Base-by-base conservation (phyloP, 1,140 invertebrate genomes). In the Bombus breviceps region DNA sequence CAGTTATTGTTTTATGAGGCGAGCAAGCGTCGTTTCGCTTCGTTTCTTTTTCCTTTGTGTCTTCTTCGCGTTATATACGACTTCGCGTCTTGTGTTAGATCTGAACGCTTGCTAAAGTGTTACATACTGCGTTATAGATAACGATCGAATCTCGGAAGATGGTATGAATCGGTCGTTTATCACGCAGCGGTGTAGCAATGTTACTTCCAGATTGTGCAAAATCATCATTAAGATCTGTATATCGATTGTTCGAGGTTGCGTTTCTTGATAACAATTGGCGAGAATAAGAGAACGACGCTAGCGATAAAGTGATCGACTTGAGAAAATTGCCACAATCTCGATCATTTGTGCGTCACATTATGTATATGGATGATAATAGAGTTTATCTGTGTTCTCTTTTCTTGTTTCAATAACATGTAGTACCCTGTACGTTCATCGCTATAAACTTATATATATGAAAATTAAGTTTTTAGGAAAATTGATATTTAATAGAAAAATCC, bases 1-100 rank as follows among this genome's bases (percentile, higher is more conserved):
- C 83, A 62, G 83, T 80, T 85, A 85, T 85, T 85, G 83, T 80
- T 85, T 80, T 39, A 85, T 64, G 69, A 85, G 68, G 9, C 68
- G 25, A 10, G 39, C 62, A 41, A 72, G 47, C 34, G 75, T 79
- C 34, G 59, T 62, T 68, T 73, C 37, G n/a, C 13, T 15, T 64
- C 53, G 68, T 9, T 47, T 68, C 53, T 76, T 62, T 43, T 59
- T 62, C 18, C 25, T 39, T 25, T 13, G 71, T 15, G 69, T n/a
- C 25, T 73, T 25, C 41, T 73, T 2, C 15, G 10, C 6, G 5
- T 47, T 43, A 73, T 62, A n/a, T 12, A 12, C 25, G 28, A n/a
- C 71, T 22, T 32, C n/a, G 15, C 41, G 6, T 41, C n/a, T 73
- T 43, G 15, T 28, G n/a, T 41, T 71, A 22, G 34, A 69, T 13